phyloP scores from a whole-genome alignment of 2,113 vertebrate species.

The Platycercus adscitus region DNA sequence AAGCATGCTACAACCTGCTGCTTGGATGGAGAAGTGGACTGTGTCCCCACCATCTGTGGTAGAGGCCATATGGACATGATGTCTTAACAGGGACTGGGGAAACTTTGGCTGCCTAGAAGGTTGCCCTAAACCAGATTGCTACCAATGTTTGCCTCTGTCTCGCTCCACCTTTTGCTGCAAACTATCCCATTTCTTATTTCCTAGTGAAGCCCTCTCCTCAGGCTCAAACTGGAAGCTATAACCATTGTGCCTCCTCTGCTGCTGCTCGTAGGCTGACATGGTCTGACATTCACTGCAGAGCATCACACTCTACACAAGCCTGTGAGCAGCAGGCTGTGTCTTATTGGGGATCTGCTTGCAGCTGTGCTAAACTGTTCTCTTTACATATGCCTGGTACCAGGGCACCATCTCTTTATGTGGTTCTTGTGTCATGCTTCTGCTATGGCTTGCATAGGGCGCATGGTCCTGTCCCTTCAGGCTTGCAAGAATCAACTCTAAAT shows the following conservation, averaged over 20 bases:
- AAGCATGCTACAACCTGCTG: neutral
- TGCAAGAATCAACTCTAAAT: neutral
- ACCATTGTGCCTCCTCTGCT: neutral
- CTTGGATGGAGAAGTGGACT: neutral
- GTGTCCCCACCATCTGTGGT: neutral
- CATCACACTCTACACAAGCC: fast-evolving
- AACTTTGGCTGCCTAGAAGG: neutral
- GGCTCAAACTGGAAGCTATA: neutral
- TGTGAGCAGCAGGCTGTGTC: neutral
- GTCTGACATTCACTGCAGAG: neutral
- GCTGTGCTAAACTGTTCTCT: neutral
- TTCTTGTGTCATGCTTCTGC: neutral
- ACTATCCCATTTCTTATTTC: neutral
- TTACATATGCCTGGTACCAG: neutral
- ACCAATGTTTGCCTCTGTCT: neutral
- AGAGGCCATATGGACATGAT: fast-evolving
- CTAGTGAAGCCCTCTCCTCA: neutral
- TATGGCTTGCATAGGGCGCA: neutral
- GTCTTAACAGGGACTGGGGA: neutral
- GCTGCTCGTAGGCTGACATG: neutral
- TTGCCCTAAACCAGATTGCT: neutral
- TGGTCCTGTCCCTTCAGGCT: neutral
- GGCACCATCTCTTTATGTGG: neutral
- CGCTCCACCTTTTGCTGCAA: fast-evolving
- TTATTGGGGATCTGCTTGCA: neutral